Base-by-base conservation (phyloP, 1,140 invertebrate species). In the Megalopta genalis region DNA sequence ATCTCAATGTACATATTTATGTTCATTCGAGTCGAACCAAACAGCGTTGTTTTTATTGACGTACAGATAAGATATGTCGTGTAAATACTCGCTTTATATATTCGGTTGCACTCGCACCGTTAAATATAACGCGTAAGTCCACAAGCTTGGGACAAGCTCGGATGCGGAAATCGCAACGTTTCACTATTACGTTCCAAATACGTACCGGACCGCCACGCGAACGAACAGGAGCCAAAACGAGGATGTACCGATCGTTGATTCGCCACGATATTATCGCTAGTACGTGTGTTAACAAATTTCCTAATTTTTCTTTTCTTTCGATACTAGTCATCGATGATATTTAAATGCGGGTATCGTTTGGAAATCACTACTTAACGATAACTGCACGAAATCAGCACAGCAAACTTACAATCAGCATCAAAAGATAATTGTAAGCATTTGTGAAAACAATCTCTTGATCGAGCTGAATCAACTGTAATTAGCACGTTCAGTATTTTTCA, bases 261-360 rank as follows among this genome's bases (percentile, higher is more conserved):
- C 57, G 7, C 39, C 2, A 69, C 14, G n/a, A 42, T 64, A 63
- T 39, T 42, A n/a, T n/a, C n/a, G 52, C 18, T 21, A 16, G n/a
- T 27, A 77, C 54, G 23, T 16, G 32, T 62, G 9, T 25, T 52
- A 21, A 54, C 27, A 80, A 75, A 69, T 52, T 54, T 39, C 18
- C 12, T 63, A 64, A 52, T 54, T 39, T 21, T 18, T 52, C 63
- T 63, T 37, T 42, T 23, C 16, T 49, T 76, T 67, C 25, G 42
- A 77, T 69, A 69, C 79, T 81, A 81, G 79, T 81, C 73, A 77
- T 57, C 64, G 8, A 81, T 39, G 27, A 74, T 65, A 76, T 69
- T 59, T 57, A 76, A n/a, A 21, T 21, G 32, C 42, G 39, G 60
- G 7, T 9, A 57, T 49, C 9, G 9, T 39, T 9, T 9, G 14